Conservation (phyloP, 2,797 vertebrate species). For the Hoplostethus mediterraneus region DNA sequence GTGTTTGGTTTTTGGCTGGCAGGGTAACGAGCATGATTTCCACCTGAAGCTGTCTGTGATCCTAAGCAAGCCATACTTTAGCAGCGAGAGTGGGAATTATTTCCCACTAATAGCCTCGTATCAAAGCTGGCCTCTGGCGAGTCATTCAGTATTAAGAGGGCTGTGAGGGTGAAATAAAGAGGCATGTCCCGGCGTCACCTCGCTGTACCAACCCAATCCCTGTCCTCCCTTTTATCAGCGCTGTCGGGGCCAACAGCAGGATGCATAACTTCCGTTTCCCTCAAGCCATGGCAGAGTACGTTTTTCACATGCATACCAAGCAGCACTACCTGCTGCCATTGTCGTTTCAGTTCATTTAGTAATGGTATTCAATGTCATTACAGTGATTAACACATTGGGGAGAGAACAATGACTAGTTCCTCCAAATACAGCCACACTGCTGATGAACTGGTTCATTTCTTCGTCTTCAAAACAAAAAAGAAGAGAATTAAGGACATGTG, state of each 20-base stretch:
- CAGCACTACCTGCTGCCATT: constrained; percentile 24
- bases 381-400: too few relatives aligned
- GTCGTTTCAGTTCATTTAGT: constrained; percentile 33
- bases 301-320: constrained; percentile 46
- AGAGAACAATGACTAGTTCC: too few relatives aligned
- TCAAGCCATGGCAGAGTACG: constrained; percentile 4
- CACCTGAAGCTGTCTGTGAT: constrained; percentile 76
- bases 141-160: constrained; percentile 51
- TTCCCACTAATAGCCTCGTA: constrained; percentile 52
- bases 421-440: background rate
- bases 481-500: constrained; percentile 4
- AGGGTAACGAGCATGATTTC: constrained; percentile 63
- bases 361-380: too few relatives aligned
- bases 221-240: constrained; percentile 45
- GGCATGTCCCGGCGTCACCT: constrained; percentile 42
- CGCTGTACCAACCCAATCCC: constrained; percentile 23
- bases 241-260: constrained; percentile 26
- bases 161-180: constrained; percentile 53
- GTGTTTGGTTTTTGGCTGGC: constrained; percentile 37
- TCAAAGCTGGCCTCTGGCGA: constrained; percentile 53
- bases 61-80: constrained; percentile 39
- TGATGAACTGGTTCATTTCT: background rate
- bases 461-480: background rate
- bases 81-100: constrained; percentile 50
- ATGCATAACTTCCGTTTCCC: constrained; percentile 20